Conservation (phyloP, 2,113 vertebrate species). For the Trogon surrucura region DNA sequence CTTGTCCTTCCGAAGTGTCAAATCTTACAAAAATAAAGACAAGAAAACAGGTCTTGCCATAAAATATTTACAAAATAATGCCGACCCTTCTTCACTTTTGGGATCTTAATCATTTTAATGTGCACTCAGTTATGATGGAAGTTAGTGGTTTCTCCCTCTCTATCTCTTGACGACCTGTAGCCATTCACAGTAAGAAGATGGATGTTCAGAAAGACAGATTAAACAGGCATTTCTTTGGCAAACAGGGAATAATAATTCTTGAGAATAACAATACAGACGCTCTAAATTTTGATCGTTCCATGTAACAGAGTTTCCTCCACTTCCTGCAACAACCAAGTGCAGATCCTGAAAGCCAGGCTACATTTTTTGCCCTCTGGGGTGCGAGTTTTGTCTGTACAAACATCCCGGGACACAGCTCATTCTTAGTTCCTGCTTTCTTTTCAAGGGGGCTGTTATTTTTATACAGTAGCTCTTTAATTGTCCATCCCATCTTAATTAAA, state of each 20-base stretch:
- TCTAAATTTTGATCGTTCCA: slow-evolving; percentile 45
- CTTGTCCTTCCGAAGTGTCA: neutral
- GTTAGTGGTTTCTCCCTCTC: neutral
- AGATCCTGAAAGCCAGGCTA: neutral
- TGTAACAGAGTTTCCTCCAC: slow-evolving; percentile 30
- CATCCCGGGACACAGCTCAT: neutral
- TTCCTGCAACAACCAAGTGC: slow-evolving; percentile 4
- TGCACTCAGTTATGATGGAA: neutral
- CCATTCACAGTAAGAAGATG: neutral
- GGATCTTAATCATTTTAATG: neutral
- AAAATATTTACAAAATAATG: neutral
- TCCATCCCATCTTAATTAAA: neutral
- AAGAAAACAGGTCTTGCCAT: neutral
- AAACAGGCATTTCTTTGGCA: neutral
- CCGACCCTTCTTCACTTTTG: neutral
- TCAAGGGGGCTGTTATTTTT: neutral
- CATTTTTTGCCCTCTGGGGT: neutral
- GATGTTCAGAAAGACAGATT: neutral
- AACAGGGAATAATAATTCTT: slow-evolving; percentile 31
- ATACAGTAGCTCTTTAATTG: neutral
- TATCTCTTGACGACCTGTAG: neutral
- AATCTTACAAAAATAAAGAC: neutral
- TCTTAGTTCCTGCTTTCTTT: neutral
- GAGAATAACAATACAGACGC: neutral
- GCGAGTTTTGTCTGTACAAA: neutral